These are phyloP conservation scores for Glomeris marginata DNA, from an alignment of 2,888 invertebrate genomes.

Conservation along the genomic window DNA sequence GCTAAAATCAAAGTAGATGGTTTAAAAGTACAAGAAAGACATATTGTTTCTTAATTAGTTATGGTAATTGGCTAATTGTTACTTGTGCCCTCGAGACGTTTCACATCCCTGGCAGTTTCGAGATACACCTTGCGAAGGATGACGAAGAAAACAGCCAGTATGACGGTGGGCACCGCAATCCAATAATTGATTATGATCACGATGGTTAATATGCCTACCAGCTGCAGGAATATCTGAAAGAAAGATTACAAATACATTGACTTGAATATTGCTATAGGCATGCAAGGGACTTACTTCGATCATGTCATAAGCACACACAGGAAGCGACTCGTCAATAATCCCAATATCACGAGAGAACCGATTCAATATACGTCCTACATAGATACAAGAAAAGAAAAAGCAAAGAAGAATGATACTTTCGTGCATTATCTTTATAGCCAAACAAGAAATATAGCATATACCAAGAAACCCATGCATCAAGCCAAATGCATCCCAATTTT, in stretches of 20 bases:
- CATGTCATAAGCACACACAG: conserved; percentile 44
- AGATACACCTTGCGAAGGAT: conserved; percentile 59
- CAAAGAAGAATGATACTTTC: too few relatives aligned
- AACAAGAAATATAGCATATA: too few relatives aligned
- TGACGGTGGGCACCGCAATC: conserved; percentile 51
- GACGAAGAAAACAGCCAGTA: conserved; percentile 57
- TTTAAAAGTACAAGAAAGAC: too few relatives aligned
- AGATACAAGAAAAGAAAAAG: too few relatives aligned
- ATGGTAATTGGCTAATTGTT: conserved; percentile 26
- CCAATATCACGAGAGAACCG: conserved; percentile 74
- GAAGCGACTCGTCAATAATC: conserved; percentile 56
- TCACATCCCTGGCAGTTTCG: conserved; percentile 62
- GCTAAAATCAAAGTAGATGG: too few relatives aligned
- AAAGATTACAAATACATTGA: background rate
- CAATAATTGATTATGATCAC: conserved; percentile 58
- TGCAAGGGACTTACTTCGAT: conserved; percentile 19
- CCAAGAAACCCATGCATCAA: too few relatives aligned
- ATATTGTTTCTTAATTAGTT: too few relatives aligned
- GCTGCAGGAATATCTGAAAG: conserved; percentile 18
- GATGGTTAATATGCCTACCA: conserved; percentile 42
- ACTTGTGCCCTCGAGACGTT: conserved; percentile 37
- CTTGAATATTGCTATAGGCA: too few relatives aligned
- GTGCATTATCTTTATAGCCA: too few relatives aligned
- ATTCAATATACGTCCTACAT: conserved; percentile 58
- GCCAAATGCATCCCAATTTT: too few relatives aligned